Percentiles rank a stretch among this genome's conserved stretches.
Conservation (phyloP, 35 echinoderm and acorn worm species). For the Holothuria glaberrima region DNA sequence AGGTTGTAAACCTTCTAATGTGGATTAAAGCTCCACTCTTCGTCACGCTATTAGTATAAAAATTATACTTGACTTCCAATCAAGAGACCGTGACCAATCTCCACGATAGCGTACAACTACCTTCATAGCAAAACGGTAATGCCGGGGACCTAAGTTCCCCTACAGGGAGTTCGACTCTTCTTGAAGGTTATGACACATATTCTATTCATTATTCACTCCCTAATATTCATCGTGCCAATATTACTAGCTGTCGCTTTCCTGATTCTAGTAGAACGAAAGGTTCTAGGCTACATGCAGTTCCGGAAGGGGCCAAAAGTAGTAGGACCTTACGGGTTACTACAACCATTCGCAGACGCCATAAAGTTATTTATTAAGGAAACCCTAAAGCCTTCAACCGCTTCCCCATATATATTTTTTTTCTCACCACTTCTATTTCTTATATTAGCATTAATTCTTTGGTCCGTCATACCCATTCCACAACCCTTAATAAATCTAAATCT, state of each 20-base stretch:
- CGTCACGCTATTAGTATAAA: slow-evolving; percentile 57
- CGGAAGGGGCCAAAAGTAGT: slow-evolving; percentile 84
- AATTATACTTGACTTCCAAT: slow-evolving; percentile 71
- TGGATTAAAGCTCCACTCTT: slow-evolving; percentile 56
- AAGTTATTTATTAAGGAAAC: slow-evolving; percentile 83
- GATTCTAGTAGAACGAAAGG: slow-evolving; percentile 75
- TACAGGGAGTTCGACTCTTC: slow-evolving; percentile 53
- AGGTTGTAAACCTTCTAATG: slow-evolving; percentile 63
- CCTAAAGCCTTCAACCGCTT: slow-evolving; percentile 64
- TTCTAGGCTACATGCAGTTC: slow-evolving; percentile 81
- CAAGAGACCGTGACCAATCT: slow-evolving; percentile 22
- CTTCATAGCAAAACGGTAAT: slow-evolving; percentile 63
- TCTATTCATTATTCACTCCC: background rate
- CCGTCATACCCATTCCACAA: background rate
- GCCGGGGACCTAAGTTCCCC: slow-evolving; percentile 61
- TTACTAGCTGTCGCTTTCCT: slow-evolving; percentile 66
- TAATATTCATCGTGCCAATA: slow-evolving; percentile 45
- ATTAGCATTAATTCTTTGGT: slow-evolving; percentile 50
- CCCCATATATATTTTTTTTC: slow-evolving; percentile 64
- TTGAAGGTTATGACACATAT: background rate
- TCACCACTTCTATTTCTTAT: slow-evolving; percentile 49
- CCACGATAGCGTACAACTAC: slow-evolving; percentile 20
- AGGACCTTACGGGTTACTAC: slow-evolving; percentile 66
- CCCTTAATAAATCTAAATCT: slow-evolving; percentile 22
- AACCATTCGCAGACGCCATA: slow-evolving; percentile 77